phyloP scores from a whole-genome alignment of 2,888 invertebrate genomes.

The Lissonota sp. region DNA sequence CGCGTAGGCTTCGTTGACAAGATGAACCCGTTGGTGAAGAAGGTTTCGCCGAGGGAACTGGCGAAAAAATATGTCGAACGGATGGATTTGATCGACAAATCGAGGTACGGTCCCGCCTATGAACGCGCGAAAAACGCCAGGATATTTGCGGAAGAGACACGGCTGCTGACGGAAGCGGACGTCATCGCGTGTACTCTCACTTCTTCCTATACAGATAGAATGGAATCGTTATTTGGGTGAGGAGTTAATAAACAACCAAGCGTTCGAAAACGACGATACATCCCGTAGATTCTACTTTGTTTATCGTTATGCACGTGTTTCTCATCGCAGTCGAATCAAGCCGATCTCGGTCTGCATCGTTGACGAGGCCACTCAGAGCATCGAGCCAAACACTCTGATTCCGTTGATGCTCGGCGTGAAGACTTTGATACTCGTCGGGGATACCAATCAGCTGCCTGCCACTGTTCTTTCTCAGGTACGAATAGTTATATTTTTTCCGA shows the following conservation, averaged over 20 bases:
- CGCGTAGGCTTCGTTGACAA: slow-evolving; percentile 88
- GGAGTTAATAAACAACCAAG: background rate
- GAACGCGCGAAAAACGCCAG: slow-evolving; percentile 65
- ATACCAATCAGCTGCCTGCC: slow-evolving; percentile 93
- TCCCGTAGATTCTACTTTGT: too few species aligned
- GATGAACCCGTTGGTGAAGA: slow-evolving; percentile 86
- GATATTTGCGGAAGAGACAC: slow-evolving; percentile 73
- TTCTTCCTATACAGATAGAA: slow-evolving; percentile 83
- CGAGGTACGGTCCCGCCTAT: slow-evolving; percentile 51
- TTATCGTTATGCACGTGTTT: background rate
- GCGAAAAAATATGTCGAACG: slow-evolving; percentile 83
- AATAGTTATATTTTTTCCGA: background rate
- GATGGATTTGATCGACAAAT: too few species aligned
- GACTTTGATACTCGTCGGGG: slow-evolving; percentile 93
- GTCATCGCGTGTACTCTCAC: slow-evolving; percentile 90
- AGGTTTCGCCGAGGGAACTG: slow-evolving; percentile 86
- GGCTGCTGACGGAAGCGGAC: slow-evolving; percentile 86
- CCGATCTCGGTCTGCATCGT: slow-evolving; percentile 87
- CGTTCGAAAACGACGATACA: too few species aligned
- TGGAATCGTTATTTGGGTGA: slow-evolving; percentile 80
- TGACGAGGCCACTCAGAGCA: slow-evolving; percentile 95
- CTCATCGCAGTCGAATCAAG: too few species aligned
- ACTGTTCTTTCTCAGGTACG: slow-evolving; percentile 90
- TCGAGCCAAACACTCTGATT: slow-evolving; percentile 92
- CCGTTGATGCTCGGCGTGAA: slow-evolving; percentile 91